Conservation (phyloP, 1,140 invertebrate species). For the Hydropsyche tenuis region DNA sequence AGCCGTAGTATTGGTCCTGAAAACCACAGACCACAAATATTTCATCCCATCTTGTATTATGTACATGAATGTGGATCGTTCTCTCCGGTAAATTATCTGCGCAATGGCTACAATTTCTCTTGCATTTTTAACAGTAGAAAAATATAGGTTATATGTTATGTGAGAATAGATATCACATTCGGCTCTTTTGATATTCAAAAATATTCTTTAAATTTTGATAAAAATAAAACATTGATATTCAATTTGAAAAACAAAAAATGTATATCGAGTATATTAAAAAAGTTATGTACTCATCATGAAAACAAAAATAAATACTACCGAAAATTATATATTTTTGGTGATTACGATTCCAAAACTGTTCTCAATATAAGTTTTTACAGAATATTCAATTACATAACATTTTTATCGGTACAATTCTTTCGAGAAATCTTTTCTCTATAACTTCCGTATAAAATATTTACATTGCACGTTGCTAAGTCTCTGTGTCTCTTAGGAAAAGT, state of each 20-base stretch:
- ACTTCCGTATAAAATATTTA: neutral
- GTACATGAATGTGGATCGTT: neutral
- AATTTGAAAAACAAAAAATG: too few relatives aligned
- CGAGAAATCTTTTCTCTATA: neutral
- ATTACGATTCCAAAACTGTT: neutral
- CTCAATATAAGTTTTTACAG: neutral
- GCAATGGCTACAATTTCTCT: neutral
- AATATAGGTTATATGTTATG: too few relatives aligned
- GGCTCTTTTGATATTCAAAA: too few relatives aligned
- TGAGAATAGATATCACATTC: too few relatives aligned
- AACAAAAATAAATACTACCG: too few relatives aligned
- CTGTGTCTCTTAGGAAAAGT: too few relatives aligned
- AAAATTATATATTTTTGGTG: too few relatives aligned
- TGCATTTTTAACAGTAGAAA: neutral
- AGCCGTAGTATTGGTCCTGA: neutral
- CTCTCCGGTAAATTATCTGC: neutral
- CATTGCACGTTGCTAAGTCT: neutral
- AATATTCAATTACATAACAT: slow-evolving; percentile 5
- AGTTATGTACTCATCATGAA: too few relatives aligned
- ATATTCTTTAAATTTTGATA: too few relatives aligned
- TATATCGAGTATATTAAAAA: too few relatives aligned
- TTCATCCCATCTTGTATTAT: neutral
- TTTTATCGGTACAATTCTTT: neutral
- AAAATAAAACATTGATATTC: too few relatives aligned
- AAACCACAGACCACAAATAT: slow-evolving; percentile 4